Evolutionary conservation across 2,113 vertebrate genomes (phyloP).

Genomic region (Blennius ocellaris): DNA sequence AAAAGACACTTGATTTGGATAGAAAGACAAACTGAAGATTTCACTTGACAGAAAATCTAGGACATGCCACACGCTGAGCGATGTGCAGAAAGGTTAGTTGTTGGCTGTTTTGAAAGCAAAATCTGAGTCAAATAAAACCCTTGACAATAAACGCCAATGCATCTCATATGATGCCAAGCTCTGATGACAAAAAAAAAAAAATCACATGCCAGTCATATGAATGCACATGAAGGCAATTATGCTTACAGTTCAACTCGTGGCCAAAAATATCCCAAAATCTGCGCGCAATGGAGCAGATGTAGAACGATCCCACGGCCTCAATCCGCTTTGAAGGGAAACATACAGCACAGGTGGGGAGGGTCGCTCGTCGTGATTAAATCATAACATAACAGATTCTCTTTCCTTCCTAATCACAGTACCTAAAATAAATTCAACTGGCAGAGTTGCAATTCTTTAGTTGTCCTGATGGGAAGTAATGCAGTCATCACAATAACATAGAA

Average conservation of each 20-base stretch:
- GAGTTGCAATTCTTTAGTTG: conserved; percentile 6
- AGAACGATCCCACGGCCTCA: not conserved
- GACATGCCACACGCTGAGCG: conserved; percentile 11
- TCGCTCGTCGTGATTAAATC: not conserved
- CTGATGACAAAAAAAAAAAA: not conserved
- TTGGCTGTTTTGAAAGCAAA: conserved; percentile 19
- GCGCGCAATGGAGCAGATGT: not conserved
- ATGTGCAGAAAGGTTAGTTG: conserved; percentile 15
- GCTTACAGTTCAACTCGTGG: not conserved
- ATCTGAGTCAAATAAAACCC: conserved; percentile 24
- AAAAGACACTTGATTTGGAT: not conserved
- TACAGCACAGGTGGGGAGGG: not conserved
- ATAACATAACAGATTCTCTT: not conserved
- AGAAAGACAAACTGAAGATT: conserved; percentile 8
- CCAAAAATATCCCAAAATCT: conserved; percentile 20
- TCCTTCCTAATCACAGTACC: not conserved
- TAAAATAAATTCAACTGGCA: not conserved
- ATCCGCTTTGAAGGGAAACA: conserved; percentile 7
- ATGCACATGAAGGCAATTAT: not conserved
- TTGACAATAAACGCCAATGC: conserved; percentile 2
- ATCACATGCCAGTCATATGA: not conserved
- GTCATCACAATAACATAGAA: not conserved
- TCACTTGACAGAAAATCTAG: conserved; percentile 11
- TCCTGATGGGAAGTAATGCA: not conserved
- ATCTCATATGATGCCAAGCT: not conserved